Evolutionary conservation across 2,888 invertebrate species (phyloP).

Genomic region (Drosophila borborema): DNA sequence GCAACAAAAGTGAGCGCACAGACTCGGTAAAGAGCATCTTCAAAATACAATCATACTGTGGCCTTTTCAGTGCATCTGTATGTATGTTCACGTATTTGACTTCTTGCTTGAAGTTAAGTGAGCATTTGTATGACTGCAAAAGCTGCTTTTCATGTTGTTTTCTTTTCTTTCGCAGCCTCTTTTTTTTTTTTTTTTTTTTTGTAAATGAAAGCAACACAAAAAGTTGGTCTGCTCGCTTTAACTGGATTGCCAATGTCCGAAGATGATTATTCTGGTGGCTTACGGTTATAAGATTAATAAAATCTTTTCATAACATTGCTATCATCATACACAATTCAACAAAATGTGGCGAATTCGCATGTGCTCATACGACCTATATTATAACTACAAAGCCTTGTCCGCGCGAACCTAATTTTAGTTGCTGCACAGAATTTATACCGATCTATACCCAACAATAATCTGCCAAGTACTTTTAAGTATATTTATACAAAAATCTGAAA

Average conservation of each 20-base stretch:
- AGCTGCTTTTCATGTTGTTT: constrained; percentile 64
- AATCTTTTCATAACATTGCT: not conserved
- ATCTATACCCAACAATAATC: constrained; percentile 14
- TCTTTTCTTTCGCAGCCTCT: constrained; percentile 53
- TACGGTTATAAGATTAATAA: not conserved
- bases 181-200: constrained; percentile 31
- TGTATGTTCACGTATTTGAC: constrained; percentile 57
- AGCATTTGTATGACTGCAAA: constrained; percentile 51
- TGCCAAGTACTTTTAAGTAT: constrained; percentile 1
- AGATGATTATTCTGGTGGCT: constrained; percentile 47
- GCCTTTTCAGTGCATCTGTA: constrained; percentile 60
- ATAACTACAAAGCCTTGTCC: constrained; percentile 9
- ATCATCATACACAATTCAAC: not conserved
- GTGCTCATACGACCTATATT: constrained; percentile 24
- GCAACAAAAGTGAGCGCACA: constrained; percentile 36
- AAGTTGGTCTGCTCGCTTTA: constrained; percentile 64
- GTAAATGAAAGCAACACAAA: constrained; percentile 76
- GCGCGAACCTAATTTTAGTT: constrained; percentile 31
- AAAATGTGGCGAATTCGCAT: constrained; percentile 21
- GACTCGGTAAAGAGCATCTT: constrained; percentile 66
- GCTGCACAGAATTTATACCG: constrained; percentile 26
- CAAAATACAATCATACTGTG: constrained; percentile 71
- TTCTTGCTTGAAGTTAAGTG: constrained; percentile 74
- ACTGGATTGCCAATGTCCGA: constrained; percentile 38
- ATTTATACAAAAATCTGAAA: not conserved